phyloP scores from a whole-genome alignment of 1,140 invertebrate species.

The Nasonia giraulti region DNA sequence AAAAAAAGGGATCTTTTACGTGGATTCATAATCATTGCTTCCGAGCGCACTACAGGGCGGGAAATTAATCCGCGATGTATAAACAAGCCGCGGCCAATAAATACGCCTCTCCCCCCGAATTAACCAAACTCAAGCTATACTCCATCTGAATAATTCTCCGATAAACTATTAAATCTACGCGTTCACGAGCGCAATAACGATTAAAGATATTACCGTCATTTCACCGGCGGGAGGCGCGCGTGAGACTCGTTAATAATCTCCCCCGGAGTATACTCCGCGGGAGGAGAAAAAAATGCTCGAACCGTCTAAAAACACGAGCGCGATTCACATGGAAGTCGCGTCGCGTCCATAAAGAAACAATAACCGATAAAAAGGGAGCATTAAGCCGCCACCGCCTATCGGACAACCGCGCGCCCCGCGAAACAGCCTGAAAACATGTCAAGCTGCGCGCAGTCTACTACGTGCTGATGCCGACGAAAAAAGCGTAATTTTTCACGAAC shows the following conservation, averaged over 20 bases:
- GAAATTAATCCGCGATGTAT: not conserved
- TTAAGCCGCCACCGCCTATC: not conserved
- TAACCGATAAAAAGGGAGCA: constrained; percentile 34
- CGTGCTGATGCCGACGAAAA: not conserved
- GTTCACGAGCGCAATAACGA: not conserved
- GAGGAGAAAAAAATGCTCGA: not conserved
- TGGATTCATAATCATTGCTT: not conserved
- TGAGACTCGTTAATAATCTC: no score
- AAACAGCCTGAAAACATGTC: constrained; percentile 15
- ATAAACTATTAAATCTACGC: not conserved
- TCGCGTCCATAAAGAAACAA: constrained; percentile 19
- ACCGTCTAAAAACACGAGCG: not conserved
- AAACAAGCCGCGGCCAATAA: not conserved
- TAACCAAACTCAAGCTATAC: no score
- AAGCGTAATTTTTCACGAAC: constrained; percentile 17
- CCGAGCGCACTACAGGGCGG: not conserved
- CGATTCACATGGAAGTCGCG: not conserved
- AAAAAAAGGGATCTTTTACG: not conserved
- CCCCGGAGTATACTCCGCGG: no score
- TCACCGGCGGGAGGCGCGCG: no score
- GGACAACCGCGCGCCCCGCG: not conserved
- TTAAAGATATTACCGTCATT: not conserved
- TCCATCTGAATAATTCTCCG: not conserved
- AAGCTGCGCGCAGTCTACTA: not conserved
- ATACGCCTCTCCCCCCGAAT: no score